A percentile compares a stretch with the other conserved stretches of the same genome.
Evolutionary conservation across 35 echinoderm and acorn worm genomes (phyloP).

Genomic region (Hemicentrotus pulcherrimus): DNA sequence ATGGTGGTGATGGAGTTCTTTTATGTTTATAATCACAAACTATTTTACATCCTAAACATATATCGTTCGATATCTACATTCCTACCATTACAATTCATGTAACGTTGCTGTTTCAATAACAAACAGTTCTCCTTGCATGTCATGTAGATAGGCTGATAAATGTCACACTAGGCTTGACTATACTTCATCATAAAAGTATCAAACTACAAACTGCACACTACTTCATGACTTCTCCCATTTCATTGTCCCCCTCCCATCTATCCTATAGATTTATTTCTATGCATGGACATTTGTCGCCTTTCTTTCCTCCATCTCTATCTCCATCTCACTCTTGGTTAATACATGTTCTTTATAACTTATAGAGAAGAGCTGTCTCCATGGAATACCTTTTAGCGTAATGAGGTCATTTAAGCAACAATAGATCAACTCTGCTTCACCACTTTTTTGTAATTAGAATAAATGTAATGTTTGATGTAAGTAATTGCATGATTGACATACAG

Average conservation of each 20-base stretch:
- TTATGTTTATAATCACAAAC: no score
- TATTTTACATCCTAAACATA: no score
- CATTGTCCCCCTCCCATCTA: not conserved
- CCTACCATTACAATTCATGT: no score
- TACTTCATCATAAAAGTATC: no score
- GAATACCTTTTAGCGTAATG: not conserved
- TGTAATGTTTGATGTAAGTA: not conserved
- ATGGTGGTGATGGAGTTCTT: no score
- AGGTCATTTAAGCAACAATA: not conserved
- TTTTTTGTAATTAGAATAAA: not conserved
- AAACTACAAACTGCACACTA: not conserved
- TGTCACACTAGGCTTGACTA: no score
- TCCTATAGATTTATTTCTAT: not conserved
- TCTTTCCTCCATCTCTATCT: not conserved
- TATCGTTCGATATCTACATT: no score
- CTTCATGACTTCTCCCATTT: not conserved
- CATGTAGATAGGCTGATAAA: no score
- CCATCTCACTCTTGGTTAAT: not conserved
- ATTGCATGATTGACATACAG: not conserved
- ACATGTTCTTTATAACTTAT: not conserved
- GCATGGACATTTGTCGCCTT: not conserved
- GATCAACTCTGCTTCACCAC: not conserved
- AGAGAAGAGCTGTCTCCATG: not conserved
- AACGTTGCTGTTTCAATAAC: no score
- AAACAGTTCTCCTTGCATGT: no score